These are phyloP conservation scores for Meloe dianella DNA, from an alignment of 2,888 invertebrate species.

Conservation along the genomic window DNA sequence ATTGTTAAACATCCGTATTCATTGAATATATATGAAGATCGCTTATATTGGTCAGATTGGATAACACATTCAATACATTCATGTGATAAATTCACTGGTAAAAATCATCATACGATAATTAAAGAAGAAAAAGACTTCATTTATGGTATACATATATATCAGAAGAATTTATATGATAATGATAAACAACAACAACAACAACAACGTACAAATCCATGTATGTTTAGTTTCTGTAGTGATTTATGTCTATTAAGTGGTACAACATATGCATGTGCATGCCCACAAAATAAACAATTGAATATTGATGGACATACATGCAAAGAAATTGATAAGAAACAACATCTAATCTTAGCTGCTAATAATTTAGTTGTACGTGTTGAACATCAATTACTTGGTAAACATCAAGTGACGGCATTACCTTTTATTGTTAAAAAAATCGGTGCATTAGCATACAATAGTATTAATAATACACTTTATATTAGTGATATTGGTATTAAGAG, in stretches of 20 bases:
- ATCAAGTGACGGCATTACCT: constrained; percentile 60
- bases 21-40: constrained; percentile 85
- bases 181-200: too few relatives aligned
- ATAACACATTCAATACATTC: constrained; percentile 74
- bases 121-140: constrained; percentile 62
- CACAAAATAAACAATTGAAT: constrained; percentile 70
- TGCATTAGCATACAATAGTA: constrained; percentile 71
- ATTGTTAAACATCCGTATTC: constrained; percentile 81
- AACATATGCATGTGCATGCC: constrained; percentile 74
- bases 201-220: constrained; percentile 68
- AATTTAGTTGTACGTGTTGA: constrained; percentile 67
- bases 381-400: constrained; percentile 72
- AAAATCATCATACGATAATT: constrained; percentile 64
- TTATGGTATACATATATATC: constrained; percentile 77
- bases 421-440: constrained; percentile 64
- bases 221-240: constrained; percentile 70
- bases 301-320: constrained; percentile 65
- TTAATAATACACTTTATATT: constrained; percentile 62
- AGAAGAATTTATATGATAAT: constrained; percentile 66
- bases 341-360: constrained; percentile 66
- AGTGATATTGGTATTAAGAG: constrained; percentile 61
- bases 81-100: constrained; percentile 79
- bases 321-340: constrained; percentile 59
- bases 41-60: constrained; percentile 92
- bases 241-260: constrained; percentile 74